Percentiles rank a stretch among this genome's conserved stretches.
Conservation (phyloP, 1,140 invertebrate genomes). For the Ips nitidus region DNA sequence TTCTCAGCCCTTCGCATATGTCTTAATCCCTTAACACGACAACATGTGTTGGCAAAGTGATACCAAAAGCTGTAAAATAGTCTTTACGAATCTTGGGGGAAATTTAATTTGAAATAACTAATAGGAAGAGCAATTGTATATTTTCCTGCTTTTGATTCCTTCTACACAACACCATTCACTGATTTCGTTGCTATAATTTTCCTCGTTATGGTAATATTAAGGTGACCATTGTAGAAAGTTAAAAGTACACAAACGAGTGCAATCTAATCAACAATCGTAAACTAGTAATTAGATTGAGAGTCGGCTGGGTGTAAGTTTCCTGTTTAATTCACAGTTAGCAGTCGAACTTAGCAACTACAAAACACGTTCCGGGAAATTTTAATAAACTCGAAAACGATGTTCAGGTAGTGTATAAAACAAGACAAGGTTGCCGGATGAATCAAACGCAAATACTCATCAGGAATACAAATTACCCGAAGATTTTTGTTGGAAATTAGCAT, state of each 20-base stretch:
- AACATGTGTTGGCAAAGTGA: conserved; percentile 21
- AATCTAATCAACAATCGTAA: no score
- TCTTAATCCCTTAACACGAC: conserved; percentile 28
- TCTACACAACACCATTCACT: background rate
- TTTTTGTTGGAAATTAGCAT: conserved; percentile 36
- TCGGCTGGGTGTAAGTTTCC: no score
- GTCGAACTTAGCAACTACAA: background rate
- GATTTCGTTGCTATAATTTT: no score
- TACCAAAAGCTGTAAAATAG: conserved; percentile 2
- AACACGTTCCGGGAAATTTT: conserved; percentile 13
- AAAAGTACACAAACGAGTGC: no score
- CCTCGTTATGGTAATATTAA: no score
- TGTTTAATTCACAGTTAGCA: background rate
- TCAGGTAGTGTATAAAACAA: conserved; percentile 35
- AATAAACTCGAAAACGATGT: conserved; percentile 25
- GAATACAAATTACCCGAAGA: conserved; percentile 35
- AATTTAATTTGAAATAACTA: conserved; percentile 3
- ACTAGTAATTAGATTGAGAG: no score
- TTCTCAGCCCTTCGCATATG: conserved; percentile 14
- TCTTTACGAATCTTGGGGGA: background rate
- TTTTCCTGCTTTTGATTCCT: background rate
- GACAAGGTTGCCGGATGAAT: conserved; percentile 29
- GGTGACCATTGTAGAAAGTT: no score
- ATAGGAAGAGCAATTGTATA: background rate
- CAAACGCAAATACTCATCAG: conserved; percentile 33